Conservation (phyloP, 2,888 invertebrate species). For the Callyntrura sp. region DNA sequence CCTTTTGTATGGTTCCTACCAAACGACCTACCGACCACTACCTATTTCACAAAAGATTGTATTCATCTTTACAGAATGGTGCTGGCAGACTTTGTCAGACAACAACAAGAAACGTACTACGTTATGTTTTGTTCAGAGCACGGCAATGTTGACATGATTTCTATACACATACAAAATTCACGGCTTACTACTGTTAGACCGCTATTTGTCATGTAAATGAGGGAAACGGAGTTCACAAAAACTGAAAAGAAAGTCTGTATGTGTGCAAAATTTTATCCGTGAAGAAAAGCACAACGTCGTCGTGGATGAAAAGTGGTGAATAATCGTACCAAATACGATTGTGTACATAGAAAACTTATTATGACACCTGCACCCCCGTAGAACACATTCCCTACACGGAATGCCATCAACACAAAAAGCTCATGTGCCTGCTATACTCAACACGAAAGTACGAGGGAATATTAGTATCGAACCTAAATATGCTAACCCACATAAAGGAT, state of each 20-base stretch:
- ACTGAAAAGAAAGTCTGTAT: not conserved
- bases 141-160: slow-evolving; percentile 45
- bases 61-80: not conserved
- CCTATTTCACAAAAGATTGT: slow-evolving; percentile 13
- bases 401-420: not conserved
- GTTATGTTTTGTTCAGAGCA: not conserved
- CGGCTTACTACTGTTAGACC: not conserved
- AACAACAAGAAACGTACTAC: not conserved
- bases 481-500: not conserved
- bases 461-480: not conserved
- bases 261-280: slow-evolving; percentile 1
- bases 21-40: not conserved
- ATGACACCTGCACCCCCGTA: not conserved
- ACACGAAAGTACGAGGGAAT: not conserved
- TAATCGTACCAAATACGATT: slow-evolving; percentile 50
- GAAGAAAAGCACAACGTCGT: not conserved
- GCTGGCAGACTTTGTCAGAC: not conserved
- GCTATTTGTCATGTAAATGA: not conserved
- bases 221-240: not conserved
- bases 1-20: not conserved
- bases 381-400: not conserved
- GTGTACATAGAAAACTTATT: not conserved
- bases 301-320: slow-evolving; percentile 10
- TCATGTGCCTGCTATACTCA: not conserved
- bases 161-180: not conserved